Evolutionary conservation across 92 coral and sea anemone genomes (phyloP).

Genomic region (Phenganax stokvisi): DNA sequence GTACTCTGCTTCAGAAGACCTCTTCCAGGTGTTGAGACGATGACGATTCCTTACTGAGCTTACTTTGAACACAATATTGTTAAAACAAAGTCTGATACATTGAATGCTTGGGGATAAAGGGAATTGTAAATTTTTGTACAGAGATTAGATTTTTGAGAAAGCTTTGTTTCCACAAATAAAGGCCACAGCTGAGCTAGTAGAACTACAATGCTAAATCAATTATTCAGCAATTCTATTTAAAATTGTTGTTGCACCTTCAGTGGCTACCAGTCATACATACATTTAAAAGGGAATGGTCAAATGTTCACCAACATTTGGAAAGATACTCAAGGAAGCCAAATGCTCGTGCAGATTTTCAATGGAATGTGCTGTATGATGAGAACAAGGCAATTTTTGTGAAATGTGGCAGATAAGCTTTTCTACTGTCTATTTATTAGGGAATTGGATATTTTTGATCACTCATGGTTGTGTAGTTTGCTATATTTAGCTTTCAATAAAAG

Average conservation of each 20-base stretch:
- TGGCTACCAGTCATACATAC: neutral
- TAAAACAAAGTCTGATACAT: neutral
- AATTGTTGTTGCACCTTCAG: neutral
- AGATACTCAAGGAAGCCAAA: too few relatives aligned
- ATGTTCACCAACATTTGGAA: too few relatives aligned
- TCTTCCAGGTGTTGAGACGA: slow-evolving; percentile 10
- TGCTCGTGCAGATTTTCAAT: neutral
- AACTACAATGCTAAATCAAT: neutral
- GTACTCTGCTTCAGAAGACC: slow-evolving; percentile 72
- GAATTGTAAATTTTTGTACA: slow-evolving; percentile 44
- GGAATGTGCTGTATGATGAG: neutral
- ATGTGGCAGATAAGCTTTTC: slow-evolving; percentile 13
- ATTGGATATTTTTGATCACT: slow-evolving; percentile 5
- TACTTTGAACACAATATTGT: neutral
- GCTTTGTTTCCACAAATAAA: slow-evolving; percentile 21
- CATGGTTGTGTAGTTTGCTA: slow-evolving; percentile 13
- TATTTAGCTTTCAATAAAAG: neutral
- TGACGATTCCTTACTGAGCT: slow-evolving; percentile 30
- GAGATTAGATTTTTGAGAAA: slow-evolving; percentile 20
- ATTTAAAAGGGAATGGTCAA: too few relatives aligned
- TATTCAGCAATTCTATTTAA: neutral
- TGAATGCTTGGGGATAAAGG: slow-evolving; percentile 15
- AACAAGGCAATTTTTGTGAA: neutral
- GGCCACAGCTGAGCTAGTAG: neutral
- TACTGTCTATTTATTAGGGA: slow-evolving; percentile 29